Conservation (phyloP, 2,888 invertebrate genomes). For the Caenorhabditis sp. region DNA sequence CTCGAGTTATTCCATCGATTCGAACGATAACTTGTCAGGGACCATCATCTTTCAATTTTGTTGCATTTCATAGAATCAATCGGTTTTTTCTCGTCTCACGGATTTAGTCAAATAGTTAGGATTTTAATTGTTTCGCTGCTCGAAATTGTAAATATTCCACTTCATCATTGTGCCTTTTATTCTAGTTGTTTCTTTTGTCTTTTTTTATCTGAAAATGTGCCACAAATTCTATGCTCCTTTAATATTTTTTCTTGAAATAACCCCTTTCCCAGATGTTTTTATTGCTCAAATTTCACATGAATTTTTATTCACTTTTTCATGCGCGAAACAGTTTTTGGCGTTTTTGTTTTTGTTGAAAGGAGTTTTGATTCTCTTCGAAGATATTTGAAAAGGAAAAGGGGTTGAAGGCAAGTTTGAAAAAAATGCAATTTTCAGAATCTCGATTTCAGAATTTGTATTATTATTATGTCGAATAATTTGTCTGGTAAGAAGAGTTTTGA, state of each 20-base stretch:
- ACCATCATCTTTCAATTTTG: neutral
- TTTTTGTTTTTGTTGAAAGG: conserved; percentile 1
- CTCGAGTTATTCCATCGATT: conserved; percentile 24
- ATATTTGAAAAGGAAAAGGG: neutral
- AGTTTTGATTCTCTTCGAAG: neutral
- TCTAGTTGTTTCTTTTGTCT: neutral
- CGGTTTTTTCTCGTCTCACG: neutral
- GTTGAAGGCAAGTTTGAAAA: neutral
- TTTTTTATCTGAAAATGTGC: conserved; percentile 7
- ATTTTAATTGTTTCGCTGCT: neutral
- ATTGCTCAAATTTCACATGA: conserved; percentile 23
- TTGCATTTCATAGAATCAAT: conserved; percentile 2
- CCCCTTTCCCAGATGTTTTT: neutral
- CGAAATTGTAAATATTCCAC: neutral
- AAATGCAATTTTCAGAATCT: too few relatives aligned
- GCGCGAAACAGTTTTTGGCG: neutral
- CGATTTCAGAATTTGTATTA: too few relatives aligned
- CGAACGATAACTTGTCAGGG: conserved; percentile 11
- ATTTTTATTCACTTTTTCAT: conserved; percentile 4
- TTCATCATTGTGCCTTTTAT: neutral
- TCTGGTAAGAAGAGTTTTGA: neutral
- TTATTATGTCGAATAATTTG: too few relatives aligned
- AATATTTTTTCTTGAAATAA: too few relatives aligned
- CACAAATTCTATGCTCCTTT: conserved; percentile 1
- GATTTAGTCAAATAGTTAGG: neutral